Conservation (phyloP, 1,140 invertebrate genomes). For the Drosophila pseudoananassae region DNA sequence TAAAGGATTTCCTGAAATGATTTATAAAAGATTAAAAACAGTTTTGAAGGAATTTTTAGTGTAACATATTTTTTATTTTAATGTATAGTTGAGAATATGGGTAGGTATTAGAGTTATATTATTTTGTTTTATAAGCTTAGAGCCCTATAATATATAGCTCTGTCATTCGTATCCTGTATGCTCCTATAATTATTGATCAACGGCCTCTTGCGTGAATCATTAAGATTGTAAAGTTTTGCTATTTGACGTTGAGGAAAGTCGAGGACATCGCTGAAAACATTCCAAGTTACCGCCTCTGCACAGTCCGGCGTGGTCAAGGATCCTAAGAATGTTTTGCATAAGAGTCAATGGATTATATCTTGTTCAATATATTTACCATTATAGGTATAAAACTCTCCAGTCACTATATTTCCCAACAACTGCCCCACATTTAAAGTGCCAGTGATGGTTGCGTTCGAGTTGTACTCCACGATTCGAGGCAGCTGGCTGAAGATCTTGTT, state of each 20-base stretch:
- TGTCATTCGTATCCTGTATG: slow-evolving; percentile 84
- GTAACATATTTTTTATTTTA: neutral
- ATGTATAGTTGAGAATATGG: neutral
- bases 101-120: neutral
- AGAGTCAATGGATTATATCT: neutral
- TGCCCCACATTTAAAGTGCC: slow-evolving; percentile 26
- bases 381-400: slow-evolving; percentile 60
- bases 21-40: neutral
- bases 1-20: neutral
- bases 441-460: slow-evolving; percentile 39
- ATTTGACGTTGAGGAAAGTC: slow-evolving; percentile 46
- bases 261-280: slow-evolving; percentile 57
- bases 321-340: slow-evolving; percentile 84
- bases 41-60: neutral
- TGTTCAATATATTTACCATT: slow-evolving; percentile 32
- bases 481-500: slow-evolving; percentile 59
- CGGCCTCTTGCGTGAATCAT: slow-evolving; percentile 33
- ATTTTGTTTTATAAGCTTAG: slow-evolving; percentile 9
- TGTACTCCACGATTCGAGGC: slow-evolving; percentile 35
- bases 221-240: slow-evolving; percentile 51
- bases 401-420: slow-evolving; percentile 54
- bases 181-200: slow-evolving; percentile 63
- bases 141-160: slow-evolving; percentile 86
- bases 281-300: slow-evolving; percentile 72
- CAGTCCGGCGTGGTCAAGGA: slow-evolving; percentile 90